Base-by-base conservation (phyloP, 2,888 invertebrate species). In the Pachliopta kotzebuea region DNA sequence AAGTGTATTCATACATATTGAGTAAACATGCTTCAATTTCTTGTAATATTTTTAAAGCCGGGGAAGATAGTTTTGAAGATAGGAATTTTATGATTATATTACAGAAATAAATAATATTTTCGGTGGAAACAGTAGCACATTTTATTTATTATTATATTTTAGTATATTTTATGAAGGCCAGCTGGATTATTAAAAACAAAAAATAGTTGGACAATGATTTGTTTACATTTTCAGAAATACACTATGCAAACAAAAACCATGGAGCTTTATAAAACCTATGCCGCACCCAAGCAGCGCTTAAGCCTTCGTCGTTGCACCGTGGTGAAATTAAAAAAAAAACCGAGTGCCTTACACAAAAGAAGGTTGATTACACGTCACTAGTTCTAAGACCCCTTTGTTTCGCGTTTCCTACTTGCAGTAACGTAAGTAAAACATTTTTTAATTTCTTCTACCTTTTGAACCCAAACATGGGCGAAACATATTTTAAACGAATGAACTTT, bases 361-460 rank as follows among this genome's bases (percentile, higher is more conserved):
- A 75, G 76, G 80, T 77, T 85, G 85, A 86, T 86, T 86, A 86
- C 81, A 81, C 81, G 82, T 86, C 84, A 85, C 80, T 77, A 77
- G 73, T 76, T 76, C 72, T 76, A 80, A 77, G 74, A 77, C 70
- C 69, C 75, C 75, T 86, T 86, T 84, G 83, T 85, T 83, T 81
- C 75, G 74, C 72, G 72, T 70, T 72, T 73, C 73, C 71, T 68
- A 72, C 75, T 74, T 75, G 73, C 73, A 73, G 73, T 56, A 49
- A 49, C 49, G n/a, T 49, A 49, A 49, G 49, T 49, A 49, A 49
- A 49, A 49, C 20, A 20, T 49, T 49, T 73, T 73, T 71, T 68
- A 69, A 70, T 62, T 63, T 67, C 65, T 64, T 66, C 61, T 66
- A 63, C 61, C 65, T 57, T 56, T 21, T 67, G 42, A 31, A 49